phyloP scores from a whole-genome alignment of 2,113 vertebrate genomes.

The Zosterops lateralis region DNA sequence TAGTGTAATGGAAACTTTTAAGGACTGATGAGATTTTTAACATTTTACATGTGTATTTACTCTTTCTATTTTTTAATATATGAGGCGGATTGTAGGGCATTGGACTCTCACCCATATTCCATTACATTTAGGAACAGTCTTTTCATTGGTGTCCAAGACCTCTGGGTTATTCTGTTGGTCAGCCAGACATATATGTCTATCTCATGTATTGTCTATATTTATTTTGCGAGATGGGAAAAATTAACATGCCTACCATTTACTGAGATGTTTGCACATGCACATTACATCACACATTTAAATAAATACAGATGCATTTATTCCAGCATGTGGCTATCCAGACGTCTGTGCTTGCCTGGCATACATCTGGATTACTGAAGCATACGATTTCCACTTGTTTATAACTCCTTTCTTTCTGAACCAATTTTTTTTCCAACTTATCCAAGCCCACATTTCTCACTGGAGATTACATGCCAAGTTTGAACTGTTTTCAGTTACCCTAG shows the following conservation, averaged over 20 bases:
- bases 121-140: not conserved
- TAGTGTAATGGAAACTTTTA: conserved; percentile 61
- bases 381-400: conserved; percentile 68
- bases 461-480: conserved; percentile 54
- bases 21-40: conserved; percentile 54
- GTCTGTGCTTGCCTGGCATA: conserved; percentile 55
- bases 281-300: conserved; percentile 68
- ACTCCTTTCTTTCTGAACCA: conserved; percentile 67
- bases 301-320: conserved; percentile 65
- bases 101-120: not conserved
- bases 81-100: not conserved
- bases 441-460: conserved; percentile 60
- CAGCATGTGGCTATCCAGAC: conserved; percentile 57
- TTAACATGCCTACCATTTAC: conserved; percentile 65
- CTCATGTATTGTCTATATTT: conserved; percentile 50
- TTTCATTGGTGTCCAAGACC: conserved; percentile 15
- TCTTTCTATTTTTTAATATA: conserved; percentile 36
- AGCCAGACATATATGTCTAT: conserved; percentile 29
- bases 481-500: conserved; percentile 64
- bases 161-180: conserved; percentile 10
- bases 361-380: conserved; percentile 61
- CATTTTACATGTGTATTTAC: conserved; percentile 60
- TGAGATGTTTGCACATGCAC: conserved; percentile 68
- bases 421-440: conserved; percentile 61
- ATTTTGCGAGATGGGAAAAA: conserved; percentile 61